phyloP scores from a whole-genome alignment of 2,797 vertebrate species.

The Dryobates pubescens region DNA sequence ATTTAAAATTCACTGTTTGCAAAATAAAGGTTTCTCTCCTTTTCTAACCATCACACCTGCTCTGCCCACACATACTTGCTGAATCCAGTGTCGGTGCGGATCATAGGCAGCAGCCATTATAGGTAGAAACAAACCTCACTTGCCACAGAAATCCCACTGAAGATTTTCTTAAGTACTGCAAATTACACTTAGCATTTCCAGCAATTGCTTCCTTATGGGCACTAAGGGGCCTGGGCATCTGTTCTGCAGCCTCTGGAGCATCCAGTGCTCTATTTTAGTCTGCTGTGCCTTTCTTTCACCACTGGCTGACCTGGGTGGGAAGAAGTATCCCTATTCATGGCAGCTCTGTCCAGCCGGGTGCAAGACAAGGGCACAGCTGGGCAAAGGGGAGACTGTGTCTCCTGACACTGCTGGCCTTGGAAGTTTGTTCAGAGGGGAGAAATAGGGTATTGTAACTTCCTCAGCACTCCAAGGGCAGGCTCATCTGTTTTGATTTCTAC shows the following conservation, averaged over 20 bases:
- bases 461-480: neutral
- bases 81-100: neutral
- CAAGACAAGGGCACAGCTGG: neutral
- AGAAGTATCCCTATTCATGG: neutral
- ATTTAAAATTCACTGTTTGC: neutral
- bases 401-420: neutral
- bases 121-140: neutral
- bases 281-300: neutral
- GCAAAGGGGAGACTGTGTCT: neutral
- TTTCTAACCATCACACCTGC: neutral
- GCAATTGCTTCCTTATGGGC: neutral
- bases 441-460: neutral
- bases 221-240: neutral
- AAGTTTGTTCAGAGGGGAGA: neutral
- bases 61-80: neutral
- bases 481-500: neutral
- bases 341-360: neutral
- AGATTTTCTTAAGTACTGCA: neutral
- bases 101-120: neutral
- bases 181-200: neutral
- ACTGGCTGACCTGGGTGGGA: neutral
- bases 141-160: neutral
- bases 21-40: neutral
- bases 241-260: accelerated
- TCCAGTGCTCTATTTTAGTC: neutral